Base-by-base conservation (phyloP, 1,140 invertebrate genomes). In the Papilio aristodemus region DNA sequence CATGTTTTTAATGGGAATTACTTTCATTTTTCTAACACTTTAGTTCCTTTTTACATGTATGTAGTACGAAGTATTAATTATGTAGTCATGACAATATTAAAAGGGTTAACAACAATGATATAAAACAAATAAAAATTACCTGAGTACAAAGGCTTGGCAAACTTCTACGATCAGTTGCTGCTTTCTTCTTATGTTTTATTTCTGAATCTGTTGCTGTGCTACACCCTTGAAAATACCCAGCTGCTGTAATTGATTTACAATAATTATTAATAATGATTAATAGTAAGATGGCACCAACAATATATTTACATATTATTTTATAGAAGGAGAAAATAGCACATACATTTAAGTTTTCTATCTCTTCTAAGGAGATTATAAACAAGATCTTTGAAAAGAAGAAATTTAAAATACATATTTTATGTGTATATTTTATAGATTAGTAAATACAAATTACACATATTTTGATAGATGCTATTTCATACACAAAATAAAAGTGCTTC, bases 171-270 rank as follows among this genome's bases (percentile, higher is more conserved):
- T 2, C 19, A 10, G 9, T 19, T 22, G 22, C 22, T 54, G 9
- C 10, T 54, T 25, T 22, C 0, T 54, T 19, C 10, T 13, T 10
- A 19, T 22, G 14, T 10, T 50, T 10, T 19, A 22, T 54, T 22
- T 4, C 46, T 4, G 7, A 46, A 19, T 46, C 7, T 22, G 11
- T 19, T 19, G 17, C 43, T 19, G 41, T n/a, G n/a, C n/a, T n/a
- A n/a, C n/a, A n/a, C n/a, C n/a, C n/a, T n/a, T 43, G 9, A 46
- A 10, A 14, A 19, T 10, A 7, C 10, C 14, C 43, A 46, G 43
- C 17, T 11, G 46, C 46, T 54, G 46, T 22, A 25, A 54, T 25
- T 50, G n/a, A n/a, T n/a, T n/a, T n/a, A n/a, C n/a, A n/a, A n/a
- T n/a, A n/a, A n/a, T n/a, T n/a, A n/a, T n/a, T n/a, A n/a, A n/a